Base-by-base conservation (phyloP, 2,888 invertebrate species). In the Apocheima hispidaria region DNA sequence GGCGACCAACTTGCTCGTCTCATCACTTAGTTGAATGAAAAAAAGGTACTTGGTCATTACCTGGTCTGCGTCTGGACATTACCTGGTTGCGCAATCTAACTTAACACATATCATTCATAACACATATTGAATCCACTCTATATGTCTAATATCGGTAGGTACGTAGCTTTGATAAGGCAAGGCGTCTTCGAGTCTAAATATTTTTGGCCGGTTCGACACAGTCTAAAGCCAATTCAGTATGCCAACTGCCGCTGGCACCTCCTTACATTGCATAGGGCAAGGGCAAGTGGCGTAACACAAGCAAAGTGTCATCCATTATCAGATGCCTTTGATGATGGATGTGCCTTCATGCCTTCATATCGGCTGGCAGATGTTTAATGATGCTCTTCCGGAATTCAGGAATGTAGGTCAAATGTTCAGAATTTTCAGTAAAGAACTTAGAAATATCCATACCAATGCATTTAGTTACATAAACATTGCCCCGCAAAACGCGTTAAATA, bases 151-250 rank as follows among this genome's bases (percentile, higher is more conserved):
- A 40, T 40, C 40, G 21, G 21, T 40, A 21, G 20, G 12, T 40
- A 21, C 26, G 4, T 14, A n/a, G 23, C 23, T 26, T 16, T 14
- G 7, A 26, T 10, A 41, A 41, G 41, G 74, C 70, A 83, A 84
- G 89, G 89, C 88, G 88, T 83, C 89, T 82, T 78, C 78, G 69
- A 75, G 90, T 90, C 88, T 87, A 40, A 83, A 88, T 86, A 87
- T 81, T 81, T 84, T 88, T 90, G 90, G 88, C 88, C 76, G 72
- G 73, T 71, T 71, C 68, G 69, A 65, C 48, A 68, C 68, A 63
- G 72, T 69, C 68, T 71, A 72, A 70, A 77, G 88, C 89, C 89
- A 89, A 86, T 64, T 72, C 53, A 70, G 63, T 69, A 76, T 84
- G 90, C 89, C 90, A 90, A 86, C 69, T 76, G 77, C 79, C 78